These are phyloP conservation scores for Gavia stellata DNA, from an alignment of 2,113 vertebrate species.

Conservation along the genomic window DNA sequence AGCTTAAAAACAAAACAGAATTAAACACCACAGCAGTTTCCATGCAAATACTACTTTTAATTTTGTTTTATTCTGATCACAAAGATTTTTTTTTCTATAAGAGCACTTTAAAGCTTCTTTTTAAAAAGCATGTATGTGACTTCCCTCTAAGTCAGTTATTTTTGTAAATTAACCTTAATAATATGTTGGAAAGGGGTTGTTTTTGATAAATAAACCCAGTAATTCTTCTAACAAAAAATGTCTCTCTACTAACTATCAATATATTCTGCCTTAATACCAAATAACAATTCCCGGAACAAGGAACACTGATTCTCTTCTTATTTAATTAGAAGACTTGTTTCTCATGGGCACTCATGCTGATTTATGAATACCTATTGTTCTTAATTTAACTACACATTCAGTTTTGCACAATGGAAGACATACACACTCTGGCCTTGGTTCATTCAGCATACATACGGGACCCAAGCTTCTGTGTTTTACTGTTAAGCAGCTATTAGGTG, in stretches of 20 bases:
- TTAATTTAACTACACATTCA: constrained; percentile 61
- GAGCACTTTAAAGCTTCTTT: neutral
- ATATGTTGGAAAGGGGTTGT: neutral
- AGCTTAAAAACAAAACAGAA: neutral
- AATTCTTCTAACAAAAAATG: neutral
- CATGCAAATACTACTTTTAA: neutral
- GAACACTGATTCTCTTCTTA: constrained; percentile 51
- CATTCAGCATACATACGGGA: neutral
- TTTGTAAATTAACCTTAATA: neutral
- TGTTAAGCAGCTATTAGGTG: neutral
- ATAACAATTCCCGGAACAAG: constrained; percentile 66
- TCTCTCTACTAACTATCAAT: neutral
- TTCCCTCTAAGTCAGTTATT: neutral
- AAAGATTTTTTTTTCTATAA: neutral
- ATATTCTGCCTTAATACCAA: constrained; percentile 28
- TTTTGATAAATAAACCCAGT: neutral
- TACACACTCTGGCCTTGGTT: neutral
- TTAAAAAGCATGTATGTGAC: neutral
- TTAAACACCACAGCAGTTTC: neutral
- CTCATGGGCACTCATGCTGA: constrained; percentile 52
- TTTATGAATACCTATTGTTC: constrained; percentile 72
- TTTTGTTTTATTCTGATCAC: neutral
- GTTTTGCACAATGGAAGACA: constrained; percentile 54
- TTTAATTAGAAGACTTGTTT: constrained; percentile 70
- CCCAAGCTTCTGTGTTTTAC: neutral